phyloP scores from a whole-genome alignment of 2,888 invertebrate genomes.

The Volucella inanis region DNA sequence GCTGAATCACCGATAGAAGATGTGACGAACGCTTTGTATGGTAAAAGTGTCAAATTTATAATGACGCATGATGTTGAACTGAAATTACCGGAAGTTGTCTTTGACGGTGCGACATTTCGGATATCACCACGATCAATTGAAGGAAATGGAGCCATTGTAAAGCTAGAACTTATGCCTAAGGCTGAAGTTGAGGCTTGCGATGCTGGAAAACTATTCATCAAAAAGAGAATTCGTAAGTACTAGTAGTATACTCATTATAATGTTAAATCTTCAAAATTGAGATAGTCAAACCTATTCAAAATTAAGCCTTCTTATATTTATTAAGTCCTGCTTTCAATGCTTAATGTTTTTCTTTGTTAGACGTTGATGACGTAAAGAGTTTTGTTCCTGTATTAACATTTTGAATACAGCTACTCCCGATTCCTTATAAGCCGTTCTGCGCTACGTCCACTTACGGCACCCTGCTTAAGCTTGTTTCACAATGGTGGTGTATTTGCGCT shows the following conservation, averaged over 20 bases:
- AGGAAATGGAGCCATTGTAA: constrained; percentile 89
- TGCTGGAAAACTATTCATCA: constrained; percentile 86
- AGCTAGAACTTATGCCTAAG: constrained; percentile 88
- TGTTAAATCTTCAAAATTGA: background rate
- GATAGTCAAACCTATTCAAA: no score
- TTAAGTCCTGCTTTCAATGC: no score
- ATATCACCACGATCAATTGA: constrained; percentile 90
- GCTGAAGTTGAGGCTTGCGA: constrained; percentile 82
- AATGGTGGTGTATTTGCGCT: no score
- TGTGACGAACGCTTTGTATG: constrained; percentile 88
- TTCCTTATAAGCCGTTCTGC: no score
- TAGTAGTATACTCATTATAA: background rate
- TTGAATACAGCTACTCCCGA: no score
- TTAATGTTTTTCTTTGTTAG: no score
- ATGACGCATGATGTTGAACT: constrained; percentile 91
- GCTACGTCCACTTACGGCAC: no score
- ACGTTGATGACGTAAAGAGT: no score
- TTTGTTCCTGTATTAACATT: no score
- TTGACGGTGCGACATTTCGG: constrained; percentile 89
- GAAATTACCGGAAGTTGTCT: constrained; percentile 88
- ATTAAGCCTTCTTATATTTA: background rate
- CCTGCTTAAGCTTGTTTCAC: no score
- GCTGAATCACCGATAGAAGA: constrained; percentile 88
- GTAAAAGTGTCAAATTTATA: constrained; percentile 88
- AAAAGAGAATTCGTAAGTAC: constrained; percentile 82